Conservation (phyloP, 2,888 invertebrate genomes). For the Geophilus truncorum region DNA sequence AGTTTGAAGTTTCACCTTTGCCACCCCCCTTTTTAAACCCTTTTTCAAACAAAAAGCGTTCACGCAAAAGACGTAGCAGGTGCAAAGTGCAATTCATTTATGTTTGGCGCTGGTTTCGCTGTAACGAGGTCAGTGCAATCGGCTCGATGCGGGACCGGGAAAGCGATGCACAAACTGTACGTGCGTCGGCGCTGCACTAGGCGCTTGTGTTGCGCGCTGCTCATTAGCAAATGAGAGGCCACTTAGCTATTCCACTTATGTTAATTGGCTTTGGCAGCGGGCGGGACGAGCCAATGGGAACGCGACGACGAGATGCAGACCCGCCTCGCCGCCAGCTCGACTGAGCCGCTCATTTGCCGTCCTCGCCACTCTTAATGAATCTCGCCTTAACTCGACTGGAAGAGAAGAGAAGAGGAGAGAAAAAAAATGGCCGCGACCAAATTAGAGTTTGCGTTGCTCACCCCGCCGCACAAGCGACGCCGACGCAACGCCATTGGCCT, state of each 20-base stretch:
- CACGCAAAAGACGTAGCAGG: background rate
- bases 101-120: background rate
- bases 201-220: conserved; percentile 24
- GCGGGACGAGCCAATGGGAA: conserved; percentile 29
- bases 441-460: background rate
- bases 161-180: conserved; percentile 7
- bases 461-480: background rate
- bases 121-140: conserved; percentile 1
- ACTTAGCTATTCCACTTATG: conserved; percentile 34
- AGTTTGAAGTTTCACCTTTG: no score
- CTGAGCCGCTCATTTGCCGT: conserved; percentile 28
- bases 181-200: conserved; percentile 12
- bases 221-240: conserved; percentile 33
- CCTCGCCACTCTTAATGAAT: conserved; percentile 19
- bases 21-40: background rate
- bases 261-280: conserved; percentile 22
- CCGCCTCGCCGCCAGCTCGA: conserved; percentile 12
- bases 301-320: background rate
- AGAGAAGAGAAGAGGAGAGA: conserved; percentile 21
- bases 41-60: background rate
- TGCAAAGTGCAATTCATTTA: conserved; percentile 16
- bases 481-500: background rate
- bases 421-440: conserved; percentile 25
- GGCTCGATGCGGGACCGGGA: conserved; percentile 5
- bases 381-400: background rate